A percentile compares a stretch with the other conserved stretches of the same genome.
Conservation (phyloP, 2,113 vertebrate genomes). For the Melanostigma gelatinosum region DNA sequence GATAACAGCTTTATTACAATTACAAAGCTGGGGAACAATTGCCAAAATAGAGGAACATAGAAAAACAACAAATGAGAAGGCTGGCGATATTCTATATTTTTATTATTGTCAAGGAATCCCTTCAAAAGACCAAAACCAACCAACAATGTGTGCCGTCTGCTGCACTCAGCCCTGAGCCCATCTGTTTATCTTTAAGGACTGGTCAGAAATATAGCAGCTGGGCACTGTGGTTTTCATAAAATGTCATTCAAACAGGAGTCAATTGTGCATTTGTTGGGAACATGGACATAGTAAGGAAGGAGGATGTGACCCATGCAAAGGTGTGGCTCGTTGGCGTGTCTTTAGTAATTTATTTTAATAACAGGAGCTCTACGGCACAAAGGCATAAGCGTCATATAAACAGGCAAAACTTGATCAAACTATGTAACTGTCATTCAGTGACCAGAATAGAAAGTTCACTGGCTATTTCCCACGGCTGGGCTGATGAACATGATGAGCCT, state of each 20-base stretch:
- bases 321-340: not conserved
- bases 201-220: not conserved
- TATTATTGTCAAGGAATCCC: not conserved
- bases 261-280: not conserved
- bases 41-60: not conserved
- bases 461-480: not conserved
- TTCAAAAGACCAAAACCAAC: not conserved
- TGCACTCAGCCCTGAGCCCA: not conserved
- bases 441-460: not conserved
- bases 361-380: not conserved
- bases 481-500: not conserved
- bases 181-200: not conserved
- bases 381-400: not conserved
- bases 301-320: not conserved
- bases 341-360: not conserved
- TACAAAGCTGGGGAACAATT: not conserved
- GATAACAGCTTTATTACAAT: constrained; percentile 1
- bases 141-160: not conserved
- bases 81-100: not conserved
- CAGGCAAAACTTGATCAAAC: not conserved
- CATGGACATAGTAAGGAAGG: not conserved
- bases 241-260: not conserved
- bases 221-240: not conserved
- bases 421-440: not conserved
- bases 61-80: not conserved